Conservation (phyloP, 2,888 invertebrate species). For the Rhamnusium bicolor region DNA sequence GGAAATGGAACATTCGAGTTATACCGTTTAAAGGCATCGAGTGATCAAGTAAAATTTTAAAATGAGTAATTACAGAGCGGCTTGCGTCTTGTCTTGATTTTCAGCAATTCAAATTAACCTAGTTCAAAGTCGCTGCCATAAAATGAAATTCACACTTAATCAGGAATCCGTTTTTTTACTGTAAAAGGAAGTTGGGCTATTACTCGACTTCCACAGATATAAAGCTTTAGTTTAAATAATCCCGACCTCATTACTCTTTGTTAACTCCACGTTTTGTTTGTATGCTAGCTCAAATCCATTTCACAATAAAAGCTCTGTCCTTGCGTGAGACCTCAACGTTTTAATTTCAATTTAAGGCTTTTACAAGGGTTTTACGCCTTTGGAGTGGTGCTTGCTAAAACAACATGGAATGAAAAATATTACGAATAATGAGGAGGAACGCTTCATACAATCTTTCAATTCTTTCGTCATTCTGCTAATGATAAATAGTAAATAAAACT, state of each 20-base stretch:
- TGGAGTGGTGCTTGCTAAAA: background rate
- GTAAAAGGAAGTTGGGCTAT: conserved; percentile 33
- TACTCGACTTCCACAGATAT: conserved; percentile 29
- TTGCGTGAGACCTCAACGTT: background rate
- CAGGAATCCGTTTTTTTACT: background rate
- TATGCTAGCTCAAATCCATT: conserved; percentile 1
- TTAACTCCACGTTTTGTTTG: conserved; percentile 28
- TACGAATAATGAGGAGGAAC: background rate
- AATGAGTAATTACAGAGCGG: background rate
- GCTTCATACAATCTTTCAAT: background rate
- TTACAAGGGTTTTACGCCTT: background rate
- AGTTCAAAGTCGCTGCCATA: background rate
- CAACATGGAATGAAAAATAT: background rate
- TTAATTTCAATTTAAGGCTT: conserved; percentile 2
- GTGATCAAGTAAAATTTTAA: too few relatives aligned
- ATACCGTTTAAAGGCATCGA: too few relatives aligned
- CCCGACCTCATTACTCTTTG: conserved; percentile 30
- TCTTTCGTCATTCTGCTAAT: too few relatives aligned
- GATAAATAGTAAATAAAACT: too few relatives aligned
- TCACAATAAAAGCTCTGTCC: conserved; percentile 26
- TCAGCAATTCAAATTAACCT: background rate
- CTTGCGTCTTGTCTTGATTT: background rate
- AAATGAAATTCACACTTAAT: conserved; percentile 14
- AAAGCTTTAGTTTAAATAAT: conserved; percentile 30
- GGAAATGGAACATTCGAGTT: too few relatives aligned